Conservation (phyloP, 2,888 invertebrate genomes). For the Fragum whitleyi region DNA sequence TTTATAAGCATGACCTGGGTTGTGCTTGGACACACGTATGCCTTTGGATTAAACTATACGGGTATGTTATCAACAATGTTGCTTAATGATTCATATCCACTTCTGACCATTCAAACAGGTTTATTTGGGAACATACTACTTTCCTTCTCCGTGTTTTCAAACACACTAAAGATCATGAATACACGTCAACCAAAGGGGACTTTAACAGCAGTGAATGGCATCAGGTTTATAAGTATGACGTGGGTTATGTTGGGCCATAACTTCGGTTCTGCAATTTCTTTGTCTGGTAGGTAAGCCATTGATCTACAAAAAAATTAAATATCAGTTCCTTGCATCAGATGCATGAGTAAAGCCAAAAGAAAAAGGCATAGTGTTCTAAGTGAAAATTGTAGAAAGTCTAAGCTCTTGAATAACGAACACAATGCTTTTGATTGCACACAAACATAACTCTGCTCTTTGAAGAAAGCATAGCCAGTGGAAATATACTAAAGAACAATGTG, state of each 20-base stretch:
- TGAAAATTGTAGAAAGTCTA: too few species aligned
- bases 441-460: too few species aligned
- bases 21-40: slow-evolving; percentile 78
- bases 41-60: slow-evolving; percentile 38
- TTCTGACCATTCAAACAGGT: slow-evolving; percentile 25
- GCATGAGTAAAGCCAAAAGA: too few species aligned
- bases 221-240: slow-evolving; percentile 86
- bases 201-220: slow-evolving; percentile 90
- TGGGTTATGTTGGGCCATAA: slow-evolving; percentile 83
- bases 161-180: slow-evolving; percentile 68
- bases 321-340: too few species aligned
- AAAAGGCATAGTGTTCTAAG: too few species aligned
- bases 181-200: slow-evolving; percentile 68
- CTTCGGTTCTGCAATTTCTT: neutral
- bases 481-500: too few species aligned
- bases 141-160: slow-evolving; percentile 73
- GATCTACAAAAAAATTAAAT: too few species aligned
- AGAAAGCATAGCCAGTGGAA: too few species aligned
- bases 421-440: too few species aligned
- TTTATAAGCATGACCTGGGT: slow-evolving; percentile 84
- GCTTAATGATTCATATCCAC: neutral
- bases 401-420: too few species aligned
- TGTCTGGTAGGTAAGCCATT: neutral
- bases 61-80: slow-evolving; percentile 27
- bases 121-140: slow-evolving; percentile 28